Evolutionary conservation across 2,797 vertebrate genomes (phyloP).

Genomic region (Cynodonichthys magdalenae): DNA sequence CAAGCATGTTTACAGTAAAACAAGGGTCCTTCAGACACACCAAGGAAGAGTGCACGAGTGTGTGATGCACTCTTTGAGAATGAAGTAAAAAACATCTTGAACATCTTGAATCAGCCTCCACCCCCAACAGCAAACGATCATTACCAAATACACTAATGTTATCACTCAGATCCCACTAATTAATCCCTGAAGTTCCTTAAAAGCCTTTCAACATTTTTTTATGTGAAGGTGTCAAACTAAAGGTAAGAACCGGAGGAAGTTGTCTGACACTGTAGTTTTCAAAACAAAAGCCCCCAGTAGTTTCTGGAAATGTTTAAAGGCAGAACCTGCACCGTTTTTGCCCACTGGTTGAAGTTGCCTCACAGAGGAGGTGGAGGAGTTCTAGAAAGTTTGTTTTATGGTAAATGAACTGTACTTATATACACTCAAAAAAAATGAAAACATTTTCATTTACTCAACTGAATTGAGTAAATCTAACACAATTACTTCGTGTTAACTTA

Average conservation of each 20-base stretch:
- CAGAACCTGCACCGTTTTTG: too few relatives aligned
- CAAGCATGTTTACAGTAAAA: constrained; percentile 62
- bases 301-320: too few relatives aligned
- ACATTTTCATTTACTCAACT: too few relatives aligned
- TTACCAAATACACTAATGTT: constrained; percentile 48
- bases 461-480: too few relatives aligned
- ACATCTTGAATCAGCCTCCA: constrained; percentile 15
- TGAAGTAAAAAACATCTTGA: constrained; percentile 53
- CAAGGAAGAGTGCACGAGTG: constrained; percentile 36
- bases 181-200: constrained; percentile 25
- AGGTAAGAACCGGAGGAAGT: too few relatives aligned
- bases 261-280: too few relatives aligned
- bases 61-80: constrained; percentile 43
- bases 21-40: constrained; percentile 27
- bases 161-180: constrained; percentile 63
- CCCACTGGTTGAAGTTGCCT: constrained; percentile 21
- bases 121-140: constrained; percentile 33
- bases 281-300: too few relatives aligned
- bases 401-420: too few relatives aligned
- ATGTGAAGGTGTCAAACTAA: too few relatives aligned
- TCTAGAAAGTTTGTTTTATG: constrained; percentile 28
- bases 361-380: constrained; percentile 26
- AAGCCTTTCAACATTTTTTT: too few relatives aligned
- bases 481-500: too few relatives aligned
- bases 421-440: too few relatives aligned